Evolutionary conservation across 2,797 vertebrate genomes (phyloP).

Genomic region (Oreortyx pictus): DNA sequence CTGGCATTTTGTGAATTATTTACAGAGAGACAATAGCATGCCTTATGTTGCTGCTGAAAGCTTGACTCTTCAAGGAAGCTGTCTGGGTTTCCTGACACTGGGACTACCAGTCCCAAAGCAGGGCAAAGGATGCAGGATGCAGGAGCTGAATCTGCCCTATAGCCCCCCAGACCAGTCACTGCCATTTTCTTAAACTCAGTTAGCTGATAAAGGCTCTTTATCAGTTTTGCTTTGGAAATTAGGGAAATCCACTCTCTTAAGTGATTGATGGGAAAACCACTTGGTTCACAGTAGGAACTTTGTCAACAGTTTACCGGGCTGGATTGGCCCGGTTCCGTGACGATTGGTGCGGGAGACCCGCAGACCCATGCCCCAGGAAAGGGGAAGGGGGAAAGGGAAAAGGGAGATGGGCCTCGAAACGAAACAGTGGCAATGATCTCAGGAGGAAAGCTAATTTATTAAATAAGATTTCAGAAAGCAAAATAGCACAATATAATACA

Average conservation of each 20-base stretch:
- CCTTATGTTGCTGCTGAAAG: not conserved
- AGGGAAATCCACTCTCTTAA: not conserved
- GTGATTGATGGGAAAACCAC: not conserved
- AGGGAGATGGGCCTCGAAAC: too few relatives aligned
- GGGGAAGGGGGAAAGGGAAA: too few relatives aligned
- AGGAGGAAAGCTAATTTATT: too few relatives aligned
- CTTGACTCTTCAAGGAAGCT: not conserved
- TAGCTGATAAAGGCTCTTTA: not conserved
- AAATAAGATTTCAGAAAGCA: too few relatives aligned
- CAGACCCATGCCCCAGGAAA: too few relatives aligned
- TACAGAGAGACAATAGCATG: not conserved
- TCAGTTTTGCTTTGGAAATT: conserved; percentile 49
- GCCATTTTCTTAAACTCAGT: not conserved
- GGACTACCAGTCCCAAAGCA: not conserved
- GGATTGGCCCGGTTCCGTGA: too few relatives aligned
- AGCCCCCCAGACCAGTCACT: not conserved
- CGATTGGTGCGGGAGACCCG: too few relatives aligned
- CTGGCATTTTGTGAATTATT: conserved; percentile 56
- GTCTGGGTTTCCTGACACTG: not conserved
- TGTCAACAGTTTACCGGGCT: too few relatives aligned
- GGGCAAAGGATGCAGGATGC: not conserved
- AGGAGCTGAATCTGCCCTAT: not conserved
- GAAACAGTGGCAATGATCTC: too few relatives aligned
- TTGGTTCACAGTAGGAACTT: not conserved
- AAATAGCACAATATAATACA: too few relatives aligned